A percentile compares a stretch with the other conserved stretches of the same genome.
Evolutionary conservation across 2,888 invertebrate species (phyloP).

Genomic region (Crioceris asparagi): DNA sequence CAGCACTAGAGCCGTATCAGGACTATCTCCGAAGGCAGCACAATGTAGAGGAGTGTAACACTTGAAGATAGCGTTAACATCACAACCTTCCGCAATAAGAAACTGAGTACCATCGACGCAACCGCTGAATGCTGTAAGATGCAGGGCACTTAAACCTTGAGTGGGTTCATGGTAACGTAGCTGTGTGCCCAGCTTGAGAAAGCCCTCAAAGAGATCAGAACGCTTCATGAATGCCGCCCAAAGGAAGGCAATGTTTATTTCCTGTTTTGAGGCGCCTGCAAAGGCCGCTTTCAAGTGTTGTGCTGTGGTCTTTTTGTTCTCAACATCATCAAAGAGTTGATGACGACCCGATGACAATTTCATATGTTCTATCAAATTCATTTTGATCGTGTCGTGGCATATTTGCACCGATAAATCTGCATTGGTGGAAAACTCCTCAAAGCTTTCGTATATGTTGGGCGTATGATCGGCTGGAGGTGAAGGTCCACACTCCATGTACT

Average conservation of each 20-base stretch:
- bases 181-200: conserved; percentile 60
- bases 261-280: conserved; percentile 47
- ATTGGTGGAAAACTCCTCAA: conserved; percentile 54
- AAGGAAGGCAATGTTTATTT: conserved; percentile 60
- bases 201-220: conserved; percentile 50
- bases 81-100: conserved; percentile 56
- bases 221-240: conserved; percentile 66
- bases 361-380: conserved; percentile 66
- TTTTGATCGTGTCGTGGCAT: conserved; percentile 61
- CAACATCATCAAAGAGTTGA: conserved; percentile 61
- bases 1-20: conserved; percentile 68
- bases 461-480: conserved; percentile 73
- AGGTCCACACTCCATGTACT: conserved; percentile 69
- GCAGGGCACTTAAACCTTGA: conserved; percentile 61
- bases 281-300: conserved; percentile 46
- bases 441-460: conserved; percentile 72
- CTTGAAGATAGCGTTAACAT: conserved; percentile 58
- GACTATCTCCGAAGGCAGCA: conserved; percentile 80
- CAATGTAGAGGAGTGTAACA: conserved; percentile 78
- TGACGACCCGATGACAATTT: conserved; percentile 54
- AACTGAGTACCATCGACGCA: conserved; percentile 59
- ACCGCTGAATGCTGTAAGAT: conserved; percentile 70
- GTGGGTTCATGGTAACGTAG: conserved; percentile 58
- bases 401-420: conserved; percentile 57
- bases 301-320: conserved; percentile 51